Evolutionary conservation across 1,140 invertebrate genomes (phyloP).

Genomic region (Cheumatopsyche charites): DNA sequence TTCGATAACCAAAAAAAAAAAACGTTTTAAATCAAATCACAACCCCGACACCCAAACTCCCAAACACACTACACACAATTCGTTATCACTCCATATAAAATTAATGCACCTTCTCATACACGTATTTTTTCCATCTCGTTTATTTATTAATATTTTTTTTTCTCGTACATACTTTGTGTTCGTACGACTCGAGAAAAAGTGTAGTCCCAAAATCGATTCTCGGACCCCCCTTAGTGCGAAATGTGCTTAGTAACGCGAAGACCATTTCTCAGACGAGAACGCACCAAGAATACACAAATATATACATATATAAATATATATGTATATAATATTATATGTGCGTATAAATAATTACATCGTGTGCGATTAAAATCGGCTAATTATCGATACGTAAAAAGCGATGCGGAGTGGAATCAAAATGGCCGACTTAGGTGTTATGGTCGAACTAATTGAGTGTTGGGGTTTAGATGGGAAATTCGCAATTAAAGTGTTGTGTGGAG

Average conservation of each 20-base stretch:
- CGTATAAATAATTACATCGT: slow-evolving; percentile 8
- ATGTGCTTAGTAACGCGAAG: slow-evolving; percentile 36
- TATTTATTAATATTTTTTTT: slow-evolving; percentile 14
- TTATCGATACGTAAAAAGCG: slow-evolving; percentile 9
- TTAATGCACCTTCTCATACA: not conserved
- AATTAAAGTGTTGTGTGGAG: no score
- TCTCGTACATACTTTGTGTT: not conserved
- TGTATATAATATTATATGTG: not conserved
- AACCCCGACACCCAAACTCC: no score
- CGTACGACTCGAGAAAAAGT: slow-evolving; percentile 20
- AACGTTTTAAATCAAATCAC: no score
- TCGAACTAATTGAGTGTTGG: no score
- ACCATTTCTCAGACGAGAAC: slow-evolving; percentile 35
- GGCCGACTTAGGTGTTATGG: no score
- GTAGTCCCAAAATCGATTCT: slow-evolving; percentile 32
- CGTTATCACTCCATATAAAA: no score
- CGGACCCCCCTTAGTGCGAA: slow-evolving; percentile 36
- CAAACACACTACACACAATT: no score
- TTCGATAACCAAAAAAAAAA: no score
- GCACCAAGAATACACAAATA: slow-evolving; percentile 21
- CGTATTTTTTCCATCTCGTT: not conserved
- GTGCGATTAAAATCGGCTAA: not conserved
- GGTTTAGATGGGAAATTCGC: no score
- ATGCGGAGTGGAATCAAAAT: no score
- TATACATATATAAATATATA: not conserved